Percentiles rank a stretch among this genome's conserved stretches.
Conservation (phyloP, 2,113 vertebrate genomes). For the Apodemus speciosus region DNA sequence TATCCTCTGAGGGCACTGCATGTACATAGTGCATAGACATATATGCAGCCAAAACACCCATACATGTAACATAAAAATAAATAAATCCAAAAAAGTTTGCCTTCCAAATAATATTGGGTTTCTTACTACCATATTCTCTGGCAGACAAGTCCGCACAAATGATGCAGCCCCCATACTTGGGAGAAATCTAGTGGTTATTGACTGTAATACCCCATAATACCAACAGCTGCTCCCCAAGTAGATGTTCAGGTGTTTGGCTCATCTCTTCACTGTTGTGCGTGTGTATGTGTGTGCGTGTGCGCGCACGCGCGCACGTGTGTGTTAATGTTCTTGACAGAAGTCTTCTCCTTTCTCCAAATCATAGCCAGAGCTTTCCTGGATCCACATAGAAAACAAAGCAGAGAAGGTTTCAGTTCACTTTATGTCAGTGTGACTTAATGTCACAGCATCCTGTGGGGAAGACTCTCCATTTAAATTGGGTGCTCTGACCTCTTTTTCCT, state of each 20-base stretch:
- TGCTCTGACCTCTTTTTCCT: background rate
- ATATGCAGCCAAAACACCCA: background rate
- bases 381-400: background rate
- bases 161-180: constrained; percentile 3
- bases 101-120: constrained; percentile 36
- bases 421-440: background rate
- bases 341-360: background rate
- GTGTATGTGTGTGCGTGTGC: background rate
- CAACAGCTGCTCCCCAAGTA: background rate
- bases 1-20: background rate
- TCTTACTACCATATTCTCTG: constrained; percentile 34
- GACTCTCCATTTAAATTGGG: background rate
- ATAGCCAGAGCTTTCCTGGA: background rate
- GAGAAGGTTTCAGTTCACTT: background rate
- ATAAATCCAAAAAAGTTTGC: constrained; percentile 20
- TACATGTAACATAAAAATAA: background rate
- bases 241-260: background rate
- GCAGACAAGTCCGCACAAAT: background rate
- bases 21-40: background rate
- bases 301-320: background rate
- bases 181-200: background rate
- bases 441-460: background rate
- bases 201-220: background rate
- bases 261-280: background rate
- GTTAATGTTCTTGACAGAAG: background rate